A percentile compares a stretch with the other conserved stretches of the same genome.
Evolutionary conservation across 2,113 vertebrate species (phyloP).

Genomic region (Probosciger aterrimus): DNA sequence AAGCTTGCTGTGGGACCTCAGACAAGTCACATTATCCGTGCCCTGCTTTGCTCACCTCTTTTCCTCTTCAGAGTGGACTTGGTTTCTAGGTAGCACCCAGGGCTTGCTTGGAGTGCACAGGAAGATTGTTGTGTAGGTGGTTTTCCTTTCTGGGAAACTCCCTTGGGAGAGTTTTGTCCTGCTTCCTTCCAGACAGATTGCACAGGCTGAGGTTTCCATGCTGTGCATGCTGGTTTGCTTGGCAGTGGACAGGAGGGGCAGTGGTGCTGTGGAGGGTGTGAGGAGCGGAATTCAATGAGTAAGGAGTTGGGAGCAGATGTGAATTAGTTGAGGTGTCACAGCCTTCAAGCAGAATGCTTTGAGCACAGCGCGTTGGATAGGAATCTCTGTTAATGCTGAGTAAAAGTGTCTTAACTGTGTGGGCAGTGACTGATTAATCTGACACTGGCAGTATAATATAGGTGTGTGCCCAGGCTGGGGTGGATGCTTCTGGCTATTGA

Average conservation of each 20-base stretch:
- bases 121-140: not conserved
- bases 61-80: not conserved
- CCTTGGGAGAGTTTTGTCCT: not conserved
- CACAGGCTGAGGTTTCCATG: not conserved
- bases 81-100: not conserved
- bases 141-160: not conserved
- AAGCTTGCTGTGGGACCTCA: fast-evolving
- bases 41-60: not conserved
- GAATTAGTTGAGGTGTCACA: not conserved
- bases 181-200: fast-evolving
- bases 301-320: not conserved
- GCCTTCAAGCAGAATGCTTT: not conserved
- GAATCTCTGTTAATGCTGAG: not conserved
- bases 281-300: not conserved
- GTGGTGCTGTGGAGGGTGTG: not conserved
- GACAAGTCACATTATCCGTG: fast-evolving
- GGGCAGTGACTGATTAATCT: not conserved
- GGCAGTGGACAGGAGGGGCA: not conserved
- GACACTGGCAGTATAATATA: not conserved
- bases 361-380: not conserved
- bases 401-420: not conserved
- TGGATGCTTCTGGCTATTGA: not conserved
- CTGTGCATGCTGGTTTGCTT: fast-evolving
- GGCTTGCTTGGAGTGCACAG: fast-evolving
- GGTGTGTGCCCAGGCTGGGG: not conserved